Conservation (phyloP, 2,888 invertebrate genomes). For the Harpalus rubripes region DNA sequence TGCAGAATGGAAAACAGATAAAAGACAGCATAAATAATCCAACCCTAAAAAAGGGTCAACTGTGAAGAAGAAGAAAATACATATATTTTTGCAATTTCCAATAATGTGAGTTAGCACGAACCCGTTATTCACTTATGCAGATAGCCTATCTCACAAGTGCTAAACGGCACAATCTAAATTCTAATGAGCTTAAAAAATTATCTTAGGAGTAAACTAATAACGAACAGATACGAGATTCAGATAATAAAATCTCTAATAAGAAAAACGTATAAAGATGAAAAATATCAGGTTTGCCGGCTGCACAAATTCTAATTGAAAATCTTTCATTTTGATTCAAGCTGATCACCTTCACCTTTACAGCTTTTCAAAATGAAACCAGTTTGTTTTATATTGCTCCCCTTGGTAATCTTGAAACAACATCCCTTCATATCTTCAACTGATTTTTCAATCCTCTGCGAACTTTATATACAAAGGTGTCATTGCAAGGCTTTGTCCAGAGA, state of each 20-base stretch:
- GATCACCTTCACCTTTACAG: conserved; percentile 22
- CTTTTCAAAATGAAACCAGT: not conserved
- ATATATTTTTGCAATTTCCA: no score
- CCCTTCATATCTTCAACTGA: not conserved
- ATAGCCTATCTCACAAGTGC: no score
- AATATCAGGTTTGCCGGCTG: not conserved
- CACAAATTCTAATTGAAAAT: not conserved
- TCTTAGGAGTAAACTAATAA: not conserved
- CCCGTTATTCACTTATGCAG: not conserved
- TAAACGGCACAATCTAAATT: not conserved
- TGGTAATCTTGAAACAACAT: not conserved
- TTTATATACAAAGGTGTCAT: not conserved
- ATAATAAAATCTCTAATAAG: not conserved
- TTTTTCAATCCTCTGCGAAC: not conserved
- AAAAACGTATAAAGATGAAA: not conserved
- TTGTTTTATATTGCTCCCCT: not conserved
- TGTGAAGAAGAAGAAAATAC: no score
- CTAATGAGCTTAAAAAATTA: not conserved
- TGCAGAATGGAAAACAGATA: no score
- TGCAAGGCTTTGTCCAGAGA: not conserved
- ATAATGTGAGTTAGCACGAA: no score
- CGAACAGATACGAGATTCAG: not conserved
- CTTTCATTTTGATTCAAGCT: not conserved
- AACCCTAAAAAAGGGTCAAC: no score
- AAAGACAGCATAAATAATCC: no score